These are phyloP conservation scores for Nothoprocta perdicaria DNA, from an alignment of 2,113 vertebrate species.

Conservation along the genomic window DNA sequence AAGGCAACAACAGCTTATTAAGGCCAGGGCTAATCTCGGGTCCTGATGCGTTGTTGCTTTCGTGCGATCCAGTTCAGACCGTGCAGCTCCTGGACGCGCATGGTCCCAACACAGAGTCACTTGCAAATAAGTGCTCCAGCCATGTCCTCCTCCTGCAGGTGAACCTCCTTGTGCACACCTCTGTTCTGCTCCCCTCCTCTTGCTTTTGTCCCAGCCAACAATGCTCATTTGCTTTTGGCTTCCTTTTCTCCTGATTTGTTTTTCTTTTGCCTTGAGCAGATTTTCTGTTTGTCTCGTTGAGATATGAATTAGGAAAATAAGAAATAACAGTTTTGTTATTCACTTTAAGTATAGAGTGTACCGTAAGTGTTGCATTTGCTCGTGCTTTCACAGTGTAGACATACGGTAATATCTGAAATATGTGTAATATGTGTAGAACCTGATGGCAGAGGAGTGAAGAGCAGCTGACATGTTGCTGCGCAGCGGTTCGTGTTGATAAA, in stretches of 20 bases:
- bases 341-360: background rate
- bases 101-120: background rate
- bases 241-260: background rate
- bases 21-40: slow-evolving; percentile 79
- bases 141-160: background rate
- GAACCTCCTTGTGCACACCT: slow-evolving; percentile 3
- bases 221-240: background rate
- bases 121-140: slow-evolving; percentile 31
- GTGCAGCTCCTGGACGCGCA: slow-evolving; percentile 26
- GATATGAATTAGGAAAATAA: background rate
- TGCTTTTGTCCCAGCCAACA: background rate
- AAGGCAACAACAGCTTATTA: slow-evolving; percentile 81
- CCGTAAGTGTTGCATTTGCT: background rate
- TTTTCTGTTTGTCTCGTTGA: background rate
- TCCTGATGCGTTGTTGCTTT: slow-evolving; percentile 77
- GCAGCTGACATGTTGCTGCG: background rate
- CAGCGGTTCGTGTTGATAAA: background rate
- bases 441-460: background rate
- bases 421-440: background rate
- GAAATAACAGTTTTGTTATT: background rate
- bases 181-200: background rate
- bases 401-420: background rate
- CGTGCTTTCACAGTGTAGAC: background rate
- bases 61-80: slow-evolving; percentile 67
- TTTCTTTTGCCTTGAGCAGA: slow-evolving; percentile 14